Percentiles rank a stretch among this genome's conserved stretches.
These are phyloP conservation scores for Panopea generosa DNA, from an alignment of 2,888 invertebrate genomes.

Conservation along the genomic window DNA sequence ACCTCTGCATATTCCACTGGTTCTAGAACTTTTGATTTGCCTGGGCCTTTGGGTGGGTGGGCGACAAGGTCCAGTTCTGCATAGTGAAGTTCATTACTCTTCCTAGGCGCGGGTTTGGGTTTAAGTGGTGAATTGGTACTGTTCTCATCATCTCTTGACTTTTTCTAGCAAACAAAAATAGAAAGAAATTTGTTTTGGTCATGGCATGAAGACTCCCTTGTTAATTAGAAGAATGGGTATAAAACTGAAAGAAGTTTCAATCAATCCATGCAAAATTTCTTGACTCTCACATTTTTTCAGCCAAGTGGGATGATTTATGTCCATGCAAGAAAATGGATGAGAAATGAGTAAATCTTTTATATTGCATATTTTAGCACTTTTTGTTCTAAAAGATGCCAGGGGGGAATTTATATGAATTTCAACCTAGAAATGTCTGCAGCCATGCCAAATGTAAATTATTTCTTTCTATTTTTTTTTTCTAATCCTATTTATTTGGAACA, in stretches of 20 bases:
- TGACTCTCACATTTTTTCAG: too few species aligned
- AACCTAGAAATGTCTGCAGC: slow-evolving; percentile 25
- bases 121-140: slow-evolving; percentile 12
- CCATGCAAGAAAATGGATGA: too few species aligned
- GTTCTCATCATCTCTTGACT: slow-evolving; percentile 5
- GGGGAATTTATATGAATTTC: too few species aligned
- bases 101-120: slow-evolving; percentile 6
- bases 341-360: too few species aligned
- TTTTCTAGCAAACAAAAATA: slow-evolving; percentile 33
- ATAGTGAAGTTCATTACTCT: slow-evolving; percentile 51
- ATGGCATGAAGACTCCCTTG: too few species aligned
- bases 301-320: too few species aligned
- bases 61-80: slow-evolving; percentile 53
- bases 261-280: too few species aligned
- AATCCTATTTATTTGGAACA: too few species aligned
- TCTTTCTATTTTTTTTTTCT: background rate
- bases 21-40: slow-evolving; percentile 9
- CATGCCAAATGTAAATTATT: slow-evolving; percentile 5
- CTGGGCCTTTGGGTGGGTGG: slow-evolving; percentile 26
- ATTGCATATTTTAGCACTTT: too few species aligned
- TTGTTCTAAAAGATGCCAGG: too few species aligned
- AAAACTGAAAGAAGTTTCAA: too few species aligned
- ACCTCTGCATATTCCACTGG: slow-evolving; percentile 59
- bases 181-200: slow-evolving; percentile 18
- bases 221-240: too few species aligned